Base-by-base conservation (phyloP, 2,797 vertebrate genomes). In the Acipenser ruthenus region DNA sequence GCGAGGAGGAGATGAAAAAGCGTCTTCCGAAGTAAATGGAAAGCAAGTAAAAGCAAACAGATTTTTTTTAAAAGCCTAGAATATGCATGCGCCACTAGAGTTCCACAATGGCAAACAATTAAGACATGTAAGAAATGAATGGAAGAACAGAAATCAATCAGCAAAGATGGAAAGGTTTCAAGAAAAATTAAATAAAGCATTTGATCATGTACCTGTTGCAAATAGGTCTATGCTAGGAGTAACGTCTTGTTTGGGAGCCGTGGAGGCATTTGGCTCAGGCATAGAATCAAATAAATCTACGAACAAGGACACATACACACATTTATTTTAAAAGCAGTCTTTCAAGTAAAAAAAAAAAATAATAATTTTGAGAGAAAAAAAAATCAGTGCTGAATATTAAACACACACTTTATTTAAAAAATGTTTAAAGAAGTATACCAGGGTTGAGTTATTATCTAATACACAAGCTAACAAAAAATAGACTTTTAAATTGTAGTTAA, bases 251-350 rank as follows among this genome's bases (percentile, higher is more conserved):
- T 97, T 97, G 87, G 96, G 92, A 79, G 87, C 84, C 78, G 83
- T 85, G 77, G 89, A 75, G 76, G 79, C 84, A 71, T 91, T 90
- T 37, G 81, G 75, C 70, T 92, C 85, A 73, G 91, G 91, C 84
- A 87, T 86, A 74, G 95, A 88, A 83, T 94, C 92, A 93, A 96
- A 96, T 71, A 98, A 86, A 91, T 93, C 95, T 97, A 93, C 81
- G 78, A 88, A 83, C 83, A 91, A 89, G 89, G 84, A 89, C 76
- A 91, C 69, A 85, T 62, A 89, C 3, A 80, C 68, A 89, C 60
- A 62, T 50, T 48, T 18, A 15, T 37, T 37, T 37, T 37, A 37
- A 37, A 37, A 37, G 23, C 23, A 37, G 23, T 37, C 23, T 37
- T 37, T 37, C n/a, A 69, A 9, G 71, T 37, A 72, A 13, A n/a